phyloP scores from a whole-genome alignment of 23 tunicate species.

The Diplosoma virens region DNA sequence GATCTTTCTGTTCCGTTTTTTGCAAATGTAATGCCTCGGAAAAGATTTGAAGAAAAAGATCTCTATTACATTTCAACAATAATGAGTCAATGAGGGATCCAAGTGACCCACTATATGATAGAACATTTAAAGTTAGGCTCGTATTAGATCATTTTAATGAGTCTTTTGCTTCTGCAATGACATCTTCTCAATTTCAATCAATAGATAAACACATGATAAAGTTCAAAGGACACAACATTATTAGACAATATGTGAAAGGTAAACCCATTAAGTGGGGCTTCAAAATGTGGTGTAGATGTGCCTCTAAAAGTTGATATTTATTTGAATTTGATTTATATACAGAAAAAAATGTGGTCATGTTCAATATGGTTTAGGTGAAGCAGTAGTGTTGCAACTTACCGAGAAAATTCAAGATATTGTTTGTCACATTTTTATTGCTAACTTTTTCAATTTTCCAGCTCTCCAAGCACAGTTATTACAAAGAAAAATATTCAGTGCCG shows the following conservation, averaged over 20 bases:
- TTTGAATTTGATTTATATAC: conserved; percentile 1
- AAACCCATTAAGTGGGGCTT: conserved; percentile 20
- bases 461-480: not conserved
- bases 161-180: not conserved
- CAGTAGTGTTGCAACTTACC: not conserved
- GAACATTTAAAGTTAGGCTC: conserved; percentile 16
- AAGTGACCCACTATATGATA: not conserved
- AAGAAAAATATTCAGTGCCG: not conserved
- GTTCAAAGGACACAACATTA: conserved; percentile 13
- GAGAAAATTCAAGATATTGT: not conserved
- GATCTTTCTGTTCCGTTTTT: conserved; percentile 4
- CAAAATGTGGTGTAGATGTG: conserved; percentile 21
- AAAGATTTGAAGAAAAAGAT: conserved; percentile 13
- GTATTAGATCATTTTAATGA: conserved; percentile 3
- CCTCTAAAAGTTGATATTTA: conserved; percentile 1
- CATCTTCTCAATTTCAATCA: not conserved
- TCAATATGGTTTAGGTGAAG: too few relatives aligned
- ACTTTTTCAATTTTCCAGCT: not conserved
- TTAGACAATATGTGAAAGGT: conserved; percentile 15
- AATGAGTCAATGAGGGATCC: not conserved
- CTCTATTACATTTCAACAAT: conserved; percentile 13
- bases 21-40: conserved; percentile 17
- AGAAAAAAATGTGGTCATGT: too few relatives aligned
- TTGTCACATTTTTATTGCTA: not conserved
- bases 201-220: conserved; percentile 24